Percentiles rank a stretch among this genome's conserved stretches.
Conservation (phyloP, 2,113 vertebrate species). For the Sapayoa aenigma region DNA sequence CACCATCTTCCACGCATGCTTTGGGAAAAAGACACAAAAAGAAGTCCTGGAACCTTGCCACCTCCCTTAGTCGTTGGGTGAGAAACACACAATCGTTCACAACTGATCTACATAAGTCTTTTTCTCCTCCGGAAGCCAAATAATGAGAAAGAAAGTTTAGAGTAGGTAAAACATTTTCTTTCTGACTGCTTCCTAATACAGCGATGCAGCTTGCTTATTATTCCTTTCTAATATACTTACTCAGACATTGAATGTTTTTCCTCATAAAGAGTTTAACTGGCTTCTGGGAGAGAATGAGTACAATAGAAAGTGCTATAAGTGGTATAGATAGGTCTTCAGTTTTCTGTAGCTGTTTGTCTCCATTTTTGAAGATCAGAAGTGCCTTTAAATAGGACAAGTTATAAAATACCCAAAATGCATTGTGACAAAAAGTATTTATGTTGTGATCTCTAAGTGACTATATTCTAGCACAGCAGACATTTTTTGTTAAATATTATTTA, state of each 20-base stretch:
- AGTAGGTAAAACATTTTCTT: not conserved
- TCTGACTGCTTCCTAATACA: not conserved
- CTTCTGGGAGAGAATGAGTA: not conserved
- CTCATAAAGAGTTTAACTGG: not conserved
- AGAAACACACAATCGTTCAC: accelerated
- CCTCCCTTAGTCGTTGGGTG: not conserved
- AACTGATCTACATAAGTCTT: not conserved
- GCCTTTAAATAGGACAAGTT: not conserved
- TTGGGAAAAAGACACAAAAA: not conserved
- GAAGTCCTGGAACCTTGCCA: not conserved
- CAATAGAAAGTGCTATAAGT: not conserved
- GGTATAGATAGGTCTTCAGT: not conserved
- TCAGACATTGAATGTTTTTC: not conserved
- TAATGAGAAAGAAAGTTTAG: not conserved
- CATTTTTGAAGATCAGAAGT: not conserved
- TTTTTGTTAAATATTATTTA: not conserved
- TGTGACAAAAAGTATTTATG: not conserved
- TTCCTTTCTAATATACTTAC: not conserved
- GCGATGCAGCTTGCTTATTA: not conserved
- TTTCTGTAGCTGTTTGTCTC: not conserved
- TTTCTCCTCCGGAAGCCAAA: not conserved
- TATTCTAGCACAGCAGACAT: not conserved
- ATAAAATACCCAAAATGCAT: not conserved
- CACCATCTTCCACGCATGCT: not conserved
- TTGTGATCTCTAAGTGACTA: not conserved